Conservation (phyloP, 1,140 invertebrate species). For the Hypsibius dujardini region DNA sequence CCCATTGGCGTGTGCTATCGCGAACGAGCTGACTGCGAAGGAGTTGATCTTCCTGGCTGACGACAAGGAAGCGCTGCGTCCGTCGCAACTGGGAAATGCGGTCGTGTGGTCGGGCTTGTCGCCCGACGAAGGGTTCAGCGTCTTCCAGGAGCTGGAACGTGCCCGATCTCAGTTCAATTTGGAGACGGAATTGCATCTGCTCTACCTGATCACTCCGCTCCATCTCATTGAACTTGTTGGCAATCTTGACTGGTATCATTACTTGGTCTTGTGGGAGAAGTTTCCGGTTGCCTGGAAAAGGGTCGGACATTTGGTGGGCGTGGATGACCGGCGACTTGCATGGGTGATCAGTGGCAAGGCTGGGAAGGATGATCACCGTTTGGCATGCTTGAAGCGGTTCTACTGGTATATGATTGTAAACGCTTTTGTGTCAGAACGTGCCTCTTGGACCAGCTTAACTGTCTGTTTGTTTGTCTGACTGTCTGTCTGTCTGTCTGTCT, state of each 20-base stretch:
- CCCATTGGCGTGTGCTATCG: background rate
- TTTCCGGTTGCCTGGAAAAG: slow-evolving; percentile 56
- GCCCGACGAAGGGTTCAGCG: slow-evolving; percentile 66
- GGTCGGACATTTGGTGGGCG: slow-evolving; percentile 74
- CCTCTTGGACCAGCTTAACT: background rate
- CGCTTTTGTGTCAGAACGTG: slow-evolving; percentile 14
- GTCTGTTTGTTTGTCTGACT: background rate
- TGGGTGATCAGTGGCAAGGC: slow-evolving; percentile 48
- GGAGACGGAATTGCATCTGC: slow-evolving; percentile 80
- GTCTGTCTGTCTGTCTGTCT: slow-evolving; percentile 21
- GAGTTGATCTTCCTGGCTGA: background rate
- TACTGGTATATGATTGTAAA: slow-evolving; percentile 31
- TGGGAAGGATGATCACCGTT: slow-evolving; percentile 23
- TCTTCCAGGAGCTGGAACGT: slow-evolving; percentile 75
- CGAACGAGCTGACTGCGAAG: background rate
- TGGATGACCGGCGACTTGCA: slow-evolving; percentile 70
- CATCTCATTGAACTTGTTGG: slow-evolving; percentile 11
- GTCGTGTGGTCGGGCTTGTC: slow-evolving; percentile 77
- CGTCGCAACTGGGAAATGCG: slow-evolving; percentile 71
- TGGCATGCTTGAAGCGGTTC: background rate
- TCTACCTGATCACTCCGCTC: slow-evolving; percentile 44
- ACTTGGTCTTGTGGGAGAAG: slow-evolving; percentile 62
- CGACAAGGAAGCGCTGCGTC: slow-evolving; percentile 25
- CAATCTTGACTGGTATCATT: slow-evolving; percentile 65
- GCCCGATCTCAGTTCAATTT: slow-evolving; percentile 73